Evolutionary conservation across 1,140 invertebrate species (phyloP).

Genomic region (Temnothorax nylanderi): DNA sequence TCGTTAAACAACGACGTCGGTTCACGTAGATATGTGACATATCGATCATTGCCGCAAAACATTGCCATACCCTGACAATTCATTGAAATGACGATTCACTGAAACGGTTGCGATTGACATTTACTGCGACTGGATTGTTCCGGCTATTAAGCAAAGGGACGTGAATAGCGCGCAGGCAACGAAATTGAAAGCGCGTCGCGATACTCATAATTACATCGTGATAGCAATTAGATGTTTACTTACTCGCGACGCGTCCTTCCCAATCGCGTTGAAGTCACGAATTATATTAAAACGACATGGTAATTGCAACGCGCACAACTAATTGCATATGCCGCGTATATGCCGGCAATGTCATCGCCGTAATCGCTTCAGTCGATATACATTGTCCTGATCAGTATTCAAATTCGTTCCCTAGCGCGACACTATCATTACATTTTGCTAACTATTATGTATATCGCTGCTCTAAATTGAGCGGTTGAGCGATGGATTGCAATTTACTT

Average conservation of each 20-base stretch:
- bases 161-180: not conserved
- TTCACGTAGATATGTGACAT: not conserved
- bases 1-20: not conserved
- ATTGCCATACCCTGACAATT: conserved; percentile 9
- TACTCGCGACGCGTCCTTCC: not conserved
- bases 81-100: conserved; percentile 22
- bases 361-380: conserved; percentile 42
- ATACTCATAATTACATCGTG: conserved; percentile 28
- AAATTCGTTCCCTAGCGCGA: conserved; percentile 23
- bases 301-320: not conserved
- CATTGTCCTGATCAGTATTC: conserved; percentile 34
- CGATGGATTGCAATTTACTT: conserved; percentile 11
- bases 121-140: conserved; percentile 30
- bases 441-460: not conserved
- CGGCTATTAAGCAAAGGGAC: conserved; percentile 31
- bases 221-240: conserved; percentile 40
- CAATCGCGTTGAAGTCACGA: conserved; percentile 1
- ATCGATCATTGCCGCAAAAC: conserved; percentile 29
- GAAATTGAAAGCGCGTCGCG: conserved; percentile 22
- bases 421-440: conserved; percentile 38
- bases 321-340: not conserved
- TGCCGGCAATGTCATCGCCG: not conserved
- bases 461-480: conserved; percentile 10
- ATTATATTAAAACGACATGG: conserved; percentile 45
- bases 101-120: conserved; percentile 41